Evolutionary conservation across 1,140 invertebrate genomes (phyloP).

Genomic region (Papilio aristodemus): DNA sequence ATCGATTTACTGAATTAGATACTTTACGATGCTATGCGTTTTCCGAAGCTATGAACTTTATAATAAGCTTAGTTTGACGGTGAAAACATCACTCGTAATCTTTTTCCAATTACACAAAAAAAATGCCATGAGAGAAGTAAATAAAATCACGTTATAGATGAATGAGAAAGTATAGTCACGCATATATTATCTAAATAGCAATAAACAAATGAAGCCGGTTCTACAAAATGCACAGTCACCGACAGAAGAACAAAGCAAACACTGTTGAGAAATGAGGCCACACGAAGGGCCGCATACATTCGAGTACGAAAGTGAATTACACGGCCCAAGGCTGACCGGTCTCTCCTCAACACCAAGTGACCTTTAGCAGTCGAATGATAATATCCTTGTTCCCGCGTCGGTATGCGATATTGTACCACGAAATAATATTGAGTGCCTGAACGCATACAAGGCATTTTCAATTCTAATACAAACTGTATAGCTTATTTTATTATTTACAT

Average conservation of each 20-base stretch:
- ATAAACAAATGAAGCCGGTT: conserved; percentile 18
- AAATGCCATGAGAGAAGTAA: neutral
- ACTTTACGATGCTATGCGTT: too few species aligned
- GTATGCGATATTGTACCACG: conserved; percentile 62
- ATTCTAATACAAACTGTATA: conserved; percentile 32
- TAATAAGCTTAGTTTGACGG: too few species aligned
- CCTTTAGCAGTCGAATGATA: conserved; percentile 74
- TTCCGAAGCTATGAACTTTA: too few species aligned
- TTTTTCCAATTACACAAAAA: conserved; percentile 1
- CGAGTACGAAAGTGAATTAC: conserved; percentile 75
- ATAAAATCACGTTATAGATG: neutral
- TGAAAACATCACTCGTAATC: too few species aligned
- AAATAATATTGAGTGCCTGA: conserved; percentile 44
- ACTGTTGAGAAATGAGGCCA: conserved; percentile 70
- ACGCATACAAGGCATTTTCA: conserved; percentile 36
- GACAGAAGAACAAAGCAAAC: conserved; percentile 62
- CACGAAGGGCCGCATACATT: conserved; percentile 68
- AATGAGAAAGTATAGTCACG: neutral
- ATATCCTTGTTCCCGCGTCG: conserved; percentile 71
- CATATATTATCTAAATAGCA: conserved; percentile 11
- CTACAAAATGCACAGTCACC: conserved; percentile 23
- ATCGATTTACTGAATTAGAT: too few species aligned
- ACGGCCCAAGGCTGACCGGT: conserved; percentile 74
- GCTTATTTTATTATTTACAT: neutral
- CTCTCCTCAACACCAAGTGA: conserved; percentile 72